A percentile compares a stretch with the other conserved stretches of the same genome.
These are phyloP conservation scores for Scaeva pyrastri DNA, from an alignment of 2,888 invertebrate genomes.

Conservation along the genomic window DNA sequence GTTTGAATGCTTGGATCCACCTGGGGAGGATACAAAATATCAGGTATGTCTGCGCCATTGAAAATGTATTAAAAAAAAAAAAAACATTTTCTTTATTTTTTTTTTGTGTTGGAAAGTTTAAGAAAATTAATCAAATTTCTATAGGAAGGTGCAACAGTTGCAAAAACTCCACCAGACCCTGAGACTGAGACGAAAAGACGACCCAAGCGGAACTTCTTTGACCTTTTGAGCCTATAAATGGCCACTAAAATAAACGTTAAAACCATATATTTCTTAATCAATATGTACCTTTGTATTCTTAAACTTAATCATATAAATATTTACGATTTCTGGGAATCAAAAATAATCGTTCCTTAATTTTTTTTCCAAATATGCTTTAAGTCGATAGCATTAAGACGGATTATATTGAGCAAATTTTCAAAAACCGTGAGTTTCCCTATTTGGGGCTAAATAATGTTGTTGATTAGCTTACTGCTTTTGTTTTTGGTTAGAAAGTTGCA, in stretches of 20 bases:
- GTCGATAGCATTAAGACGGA: not conserved
- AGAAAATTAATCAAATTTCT: constrained; percentile 24
- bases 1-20: constrained; percentile 93
- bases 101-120: not conserved
- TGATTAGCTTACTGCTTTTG: constrained; percentile 18
- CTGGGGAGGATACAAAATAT: constrained; percentile 87
- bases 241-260: not conserved
- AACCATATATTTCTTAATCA: not conserved
- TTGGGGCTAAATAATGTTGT: too few species aligned
- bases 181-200: constrained; percentile 19
- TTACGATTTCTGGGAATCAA: not conserved
- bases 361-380: not conserved
- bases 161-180: constrained; percentile 9
- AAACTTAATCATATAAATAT: not conserved
- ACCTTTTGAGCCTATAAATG: not conserved
- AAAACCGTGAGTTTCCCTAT: constrained; percentile 3
- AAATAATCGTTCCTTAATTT: not conserved
- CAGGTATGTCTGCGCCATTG: constrained; percentile 79
- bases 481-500: not conserved
- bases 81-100: not conserved
- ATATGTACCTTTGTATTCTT: not conserved
- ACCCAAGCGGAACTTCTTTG: constrained; percentile 10
- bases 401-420: not conserved
- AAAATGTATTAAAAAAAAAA: not conserved
- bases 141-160: constrained; percentile 21